Percentiles rank a stretch among this genome's conserved stretches.
Conservation (phyloP, 1,140 invertebrate species). For the Pseudomyrmex cubaensis region DNA sequence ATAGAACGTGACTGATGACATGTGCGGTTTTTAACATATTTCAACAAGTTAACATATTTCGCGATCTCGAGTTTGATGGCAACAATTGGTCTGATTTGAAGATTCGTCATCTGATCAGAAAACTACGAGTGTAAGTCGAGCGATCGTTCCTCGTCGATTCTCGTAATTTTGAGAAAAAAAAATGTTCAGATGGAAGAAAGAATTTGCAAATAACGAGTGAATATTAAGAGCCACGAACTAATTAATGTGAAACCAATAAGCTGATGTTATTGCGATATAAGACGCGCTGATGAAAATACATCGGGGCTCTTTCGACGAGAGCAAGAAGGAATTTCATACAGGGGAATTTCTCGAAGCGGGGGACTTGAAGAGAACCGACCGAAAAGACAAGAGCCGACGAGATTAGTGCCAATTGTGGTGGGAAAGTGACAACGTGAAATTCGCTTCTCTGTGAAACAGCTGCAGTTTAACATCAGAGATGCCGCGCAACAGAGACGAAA, state of each 20-base stretch:
- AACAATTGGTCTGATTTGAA: neutral
- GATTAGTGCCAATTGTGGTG: conserved; percentile 39
- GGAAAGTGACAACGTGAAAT: conserved; percentile 28
- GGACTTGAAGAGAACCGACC: neutral
- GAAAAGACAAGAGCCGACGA: neutral
- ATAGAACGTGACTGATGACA: neutral
- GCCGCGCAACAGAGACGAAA: conserved; percentile 85
- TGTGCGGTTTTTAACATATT: neutral
- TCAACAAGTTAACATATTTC: neutral
- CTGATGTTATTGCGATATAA: neutral
- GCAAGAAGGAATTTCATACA: conserved; percentile 24
- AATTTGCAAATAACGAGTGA: neutral
- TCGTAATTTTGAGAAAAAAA: neutral
- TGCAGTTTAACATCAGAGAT: conserved; percentile 62
- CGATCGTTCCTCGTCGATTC: neutral
- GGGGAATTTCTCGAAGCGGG: conserved; percentile 20
- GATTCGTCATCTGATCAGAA: neutral
- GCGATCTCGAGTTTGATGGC: neutral
- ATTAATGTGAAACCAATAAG: neutral
- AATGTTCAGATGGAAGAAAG: neutral
- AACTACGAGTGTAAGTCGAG: conserved; percentile 16
- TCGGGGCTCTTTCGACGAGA: neutral
- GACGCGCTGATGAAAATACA: conserved; percentile 6
- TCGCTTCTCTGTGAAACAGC: neutral
- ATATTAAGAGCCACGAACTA: neutral